These are phyloP conservation scores for Diadromus collaris DNA, from an alignment of 2,888 invertebrate species.

Conservation along the genomic window DNA sequence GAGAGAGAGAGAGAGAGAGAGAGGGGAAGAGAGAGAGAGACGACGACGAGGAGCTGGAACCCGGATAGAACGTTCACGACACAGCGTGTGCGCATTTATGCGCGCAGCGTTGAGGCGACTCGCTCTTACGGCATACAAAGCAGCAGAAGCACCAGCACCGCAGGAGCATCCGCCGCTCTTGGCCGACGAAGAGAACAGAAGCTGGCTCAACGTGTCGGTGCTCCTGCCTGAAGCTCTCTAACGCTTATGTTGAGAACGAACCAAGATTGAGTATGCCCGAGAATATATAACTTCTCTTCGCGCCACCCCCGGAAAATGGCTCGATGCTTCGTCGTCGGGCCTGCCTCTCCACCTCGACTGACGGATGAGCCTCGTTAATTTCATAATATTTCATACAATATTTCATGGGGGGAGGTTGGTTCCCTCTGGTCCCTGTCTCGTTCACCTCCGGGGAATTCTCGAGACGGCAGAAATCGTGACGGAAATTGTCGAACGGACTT, in stretches of 20 bases:
- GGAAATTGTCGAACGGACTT: slow-evolving; percentile 44
- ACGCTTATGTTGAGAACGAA: slow-evolving; percentile 54
- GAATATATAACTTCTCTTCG: slow-evolving; percentile 67
- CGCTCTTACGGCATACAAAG: slow-evolving; percentile 62
- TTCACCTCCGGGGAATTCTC: slow-evolving; percentile 35
- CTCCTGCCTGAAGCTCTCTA: slow-evolving; percentile 32
- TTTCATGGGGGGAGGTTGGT: slow-evolving; percentile 54
- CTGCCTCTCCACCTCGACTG: slow-evolving; percentile 58
- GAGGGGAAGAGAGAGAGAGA: not conserved
- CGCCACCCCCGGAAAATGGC: slow-evolving; percentile 52
- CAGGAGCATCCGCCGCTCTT: slow-evolving; percentile 24
- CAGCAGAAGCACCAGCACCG: slow-evolving; percentile 45
- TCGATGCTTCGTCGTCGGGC: slow-evolving; percentile 70
- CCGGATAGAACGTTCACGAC: slow-evolving; percentile 26
- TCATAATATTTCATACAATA: slow-evolving; percentile 75
- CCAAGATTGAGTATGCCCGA: slow-evolving; percentile 70
- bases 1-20: not conserved
- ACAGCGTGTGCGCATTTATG: slow-evolving; percentile 58
- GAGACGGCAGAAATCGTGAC: slow-evolving; percentile 18
- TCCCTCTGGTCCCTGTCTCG: slow-evolving; percentile 21
- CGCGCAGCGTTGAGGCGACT: slow-evolving; percentile 54
- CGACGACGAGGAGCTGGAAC: no score
- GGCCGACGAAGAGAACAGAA: slow-evolving; percentile 27
- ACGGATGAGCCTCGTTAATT: slow-evolving; percentile 76
- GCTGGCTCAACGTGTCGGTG: slow-evolving; percentile 27